Conservation (phyloP, 2,113 vertebrate genomes). For the Callionymus lyra region DNA sequence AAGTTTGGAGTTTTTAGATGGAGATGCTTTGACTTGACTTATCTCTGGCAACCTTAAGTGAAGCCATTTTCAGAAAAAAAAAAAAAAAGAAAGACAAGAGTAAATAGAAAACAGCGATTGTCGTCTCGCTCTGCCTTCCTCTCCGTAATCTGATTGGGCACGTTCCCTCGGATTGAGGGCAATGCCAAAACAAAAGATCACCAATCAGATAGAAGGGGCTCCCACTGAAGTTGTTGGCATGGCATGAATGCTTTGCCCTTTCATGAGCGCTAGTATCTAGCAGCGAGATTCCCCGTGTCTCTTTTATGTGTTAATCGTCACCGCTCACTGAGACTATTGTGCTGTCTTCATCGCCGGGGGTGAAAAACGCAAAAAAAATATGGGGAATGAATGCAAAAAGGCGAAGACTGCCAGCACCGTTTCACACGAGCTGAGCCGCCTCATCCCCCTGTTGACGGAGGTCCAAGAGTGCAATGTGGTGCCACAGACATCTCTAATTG, state of each 20-base stretch:
- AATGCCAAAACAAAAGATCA: slow-evolving; percentile 60
- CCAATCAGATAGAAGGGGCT: slow-evolving; percentile 65
- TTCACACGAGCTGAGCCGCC: slow-evolving; percentile 56
- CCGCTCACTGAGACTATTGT: slow-evolving; percentile 61
- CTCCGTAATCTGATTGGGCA: slow-evolving; percentile 57
- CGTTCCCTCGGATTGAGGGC: slow-evolving; percentile 48
- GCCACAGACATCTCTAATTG: slow-evolving; percentile 36
- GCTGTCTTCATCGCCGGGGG: slow-evolving; percentile 48
- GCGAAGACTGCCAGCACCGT: slow-evolving; percentile 47
- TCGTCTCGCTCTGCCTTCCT: slow-evolving; percentile 43
- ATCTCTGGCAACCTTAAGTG: slow-evolving; percentile 36
- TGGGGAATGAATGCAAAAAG: slow-evolving; percentile 43
- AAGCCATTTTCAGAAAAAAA: slow-evolving; percentile 38
- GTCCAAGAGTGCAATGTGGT: slow-evolving; percentile 51
- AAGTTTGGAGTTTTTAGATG: slow-evolving; percentile 26
- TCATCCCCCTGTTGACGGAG: slow-evolving; percentile 40
- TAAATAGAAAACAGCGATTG: slow-evolving; percentile 49
- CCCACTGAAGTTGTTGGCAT: slow-evolving; percentile 53
- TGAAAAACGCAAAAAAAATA: slow-evolving; percentile 10
- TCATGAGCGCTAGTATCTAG: slow-evolving; percentile 58
- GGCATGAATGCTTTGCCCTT: slow-evolving; percentile 53
- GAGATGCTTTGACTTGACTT: slow-evolving; percentile 40
- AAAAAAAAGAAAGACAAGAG: slow-evolving; percentile 29
- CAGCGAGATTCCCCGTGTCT: slow-evolving; percentile 55
- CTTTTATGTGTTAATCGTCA: slow-evolving; percentile 67